Evolutionary conservation across 2,888 invertebrate species (phyloP).

Genomic region (Panopea generosa): DNA sequence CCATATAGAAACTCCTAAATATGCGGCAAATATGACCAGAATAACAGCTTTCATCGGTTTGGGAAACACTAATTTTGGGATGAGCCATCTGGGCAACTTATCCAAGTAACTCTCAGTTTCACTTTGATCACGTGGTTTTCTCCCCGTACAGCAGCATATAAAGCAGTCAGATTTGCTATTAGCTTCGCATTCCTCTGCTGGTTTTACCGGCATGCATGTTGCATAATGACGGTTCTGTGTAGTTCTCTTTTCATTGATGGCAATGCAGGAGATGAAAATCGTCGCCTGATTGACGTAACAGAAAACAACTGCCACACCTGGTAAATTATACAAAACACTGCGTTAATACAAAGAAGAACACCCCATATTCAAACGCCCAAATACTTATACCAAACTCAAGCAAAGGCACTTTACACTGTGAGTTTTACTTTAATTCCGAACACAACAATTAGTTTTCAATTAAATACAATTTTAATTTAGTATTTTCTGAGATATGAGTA

Average conservation of each 20-base stretch:
- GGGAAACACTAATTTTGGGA: conserved; percentile 63
- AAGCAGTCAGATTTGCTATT: conserved; percentile 40
- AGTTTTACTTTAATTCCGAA: too few species aligned
- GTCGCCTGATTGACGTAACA: conserved; percentile 75
- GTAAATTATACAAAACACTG: too few species aligned
- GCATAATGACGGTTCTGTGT: conserved; percentile 64
- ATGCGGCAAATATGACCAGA: conserved; percentile 64
- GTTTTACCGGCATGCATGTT: conserved; percentile 61
- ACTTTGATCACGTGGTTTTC: conserved; percentile 46
- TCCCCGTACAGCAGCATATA: conserved; percentile 82
- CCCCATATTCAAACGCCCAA: too few species aligned
- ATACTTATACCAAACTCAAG: too few species aligned
- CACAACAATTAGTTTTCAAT: too few species aligned
- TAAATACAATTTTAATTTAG: too few species aligned
- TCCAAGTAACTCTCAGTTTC: conserved; percentile 72
- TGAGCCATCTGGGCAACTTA: conserved; percentile 63
- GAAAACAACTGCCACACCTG: conserved; percentile 73
- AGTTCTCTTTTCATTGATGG: conserved; percentile 69
- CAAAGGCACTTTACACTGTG: too few species aligned
- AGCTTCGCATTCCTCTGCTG: conserved; percentile 58
- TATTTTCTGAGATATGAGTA: too few species aligned
- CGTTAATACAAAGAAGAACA: too few species aligned
- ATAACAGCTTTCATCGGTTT: conserved; percentile 59
- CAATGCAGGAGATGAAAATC: conserved; percentile 70
- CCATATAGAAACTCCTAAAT: conserved; percentile 72